Evolutionary conservation across 2,888 invertebrate genomes (phyloP).

Genomic region (Doris montereyensis): DNA sequence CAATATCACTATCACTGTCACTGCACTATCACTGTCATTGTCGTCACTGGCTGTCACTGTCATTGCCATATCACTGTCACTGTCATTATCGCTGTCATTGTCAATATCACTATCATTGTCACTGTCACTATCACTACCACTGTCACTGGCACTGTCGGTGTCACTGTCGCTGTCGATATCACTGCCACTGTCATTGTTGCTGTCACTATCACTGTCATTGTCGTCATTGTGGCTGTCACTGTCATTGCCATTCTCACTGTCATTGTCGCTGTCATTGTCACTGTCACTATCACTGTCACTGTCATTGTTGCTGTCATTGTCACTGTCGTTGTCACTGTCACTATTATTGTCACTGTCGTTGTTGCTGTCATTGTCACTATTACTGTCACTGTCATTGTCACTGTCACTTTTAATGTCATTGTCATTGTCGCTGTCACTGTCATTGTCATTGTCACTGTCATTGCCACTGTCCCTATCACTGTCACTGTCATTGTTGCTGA

Average conservation of each 20-base stretch:
- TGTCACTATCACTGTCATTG: neutral
- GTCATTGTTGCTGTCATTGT: neutral
- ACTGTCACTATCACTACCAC: neutral
- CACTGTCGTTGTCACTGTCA: neutral
- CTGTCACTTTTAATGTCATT: too few species aligned
- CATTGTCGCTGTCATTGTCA: neutral
- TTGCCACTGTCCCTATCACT: neutral
- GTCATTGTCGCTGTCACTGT: neutral
- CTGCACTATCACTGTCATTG: too few species aligned
- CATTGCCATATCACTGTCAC: too few species aligned
- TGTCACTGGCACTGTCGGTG: neutral
- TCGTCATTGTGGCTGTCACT: neutral
- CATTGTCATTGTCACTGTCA: neutral
- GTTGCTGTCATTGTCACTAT: neutral
- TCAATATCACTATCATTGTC: neutral
- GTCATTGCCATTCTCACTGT: neutral
- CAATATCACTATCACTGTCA: too few species aligned
- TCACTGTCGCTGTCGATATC: too few species aligned
- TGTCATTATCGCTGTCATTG: neutral
- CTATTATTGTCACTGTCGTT: neutral
- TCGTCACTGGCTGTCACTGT: too few species aligned
- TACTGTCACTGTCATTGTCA: neutral
- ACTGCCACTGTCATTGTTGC: neutral
- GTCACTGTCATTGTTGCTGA: neutral
- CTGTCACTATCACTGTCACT: neutral